Evolutionary conservation across 2,888 invertebrate genomes (phyloP).

Genomic region (Aporophyla lueneburgensis): DNA sequence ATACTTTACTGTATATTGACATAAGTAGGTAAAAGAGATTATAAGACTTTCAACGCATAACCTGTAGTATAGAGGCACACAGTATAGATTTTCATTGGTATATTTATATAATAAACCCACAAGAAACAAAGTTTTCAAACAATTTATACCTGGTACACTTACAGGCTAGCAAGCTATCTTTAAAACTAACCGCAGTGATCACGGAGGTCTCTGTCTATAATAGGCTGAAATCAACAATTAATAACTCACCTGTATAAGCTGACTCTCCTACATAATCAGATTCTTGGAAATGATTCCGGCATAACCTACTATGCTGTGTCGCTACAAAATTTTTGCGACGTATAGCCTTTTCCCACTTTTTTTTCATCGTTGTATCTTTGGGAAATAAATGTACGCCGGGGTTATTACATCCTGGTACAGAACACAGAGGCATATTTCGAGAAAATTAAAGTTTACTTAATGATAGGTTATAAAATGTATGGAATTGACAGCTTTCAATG

Average conservation of each 20-base stretch:
- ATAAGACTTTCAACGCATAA: too few relatives aligned
- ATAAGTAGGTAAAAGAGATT: too few relatives aligned
- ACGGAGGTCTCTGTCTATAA: too few relatives aligned
- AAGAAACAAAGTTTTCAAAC: too few relatives aligned
- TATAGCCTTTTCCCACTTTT: background rate
- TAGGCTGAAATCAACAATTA: background rate
- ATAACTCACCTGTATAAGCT: background rate
- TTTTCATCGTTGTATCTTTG: background rate
- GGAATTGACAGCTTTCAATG: slow-evolving; percentile 1
- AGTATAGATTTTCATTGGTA: too few relatives aligned
- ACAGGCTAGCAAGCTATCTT: too few relatives aligned
- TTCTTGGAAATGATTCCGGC: background rate
- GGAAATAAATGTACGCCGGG: slow-evolving; percentile 2
- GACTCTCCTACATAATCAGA: background rate
- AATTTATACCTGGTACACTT: too few relatives aligned
- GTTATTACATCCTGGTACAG: background rate
- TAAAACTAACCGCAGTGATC: too few relatives aligned
- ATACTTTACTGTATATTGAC: too few relatives aligned
- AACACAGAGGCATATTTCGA: background rate
- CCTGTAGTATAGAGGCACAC: too few relatives aligned
- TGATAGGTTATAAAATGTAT: background rate
- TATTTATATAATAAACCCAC: too few relatives aligned
- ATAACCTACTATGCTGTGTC: background rate
- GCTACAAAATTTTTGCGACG: too few relatives aligned
- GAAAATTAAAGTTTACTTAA: background rate